Evolutionary conservation across 2,888 invertebrate species (phyloP).

Genomic region (Cephus sareptanus): DNA sequence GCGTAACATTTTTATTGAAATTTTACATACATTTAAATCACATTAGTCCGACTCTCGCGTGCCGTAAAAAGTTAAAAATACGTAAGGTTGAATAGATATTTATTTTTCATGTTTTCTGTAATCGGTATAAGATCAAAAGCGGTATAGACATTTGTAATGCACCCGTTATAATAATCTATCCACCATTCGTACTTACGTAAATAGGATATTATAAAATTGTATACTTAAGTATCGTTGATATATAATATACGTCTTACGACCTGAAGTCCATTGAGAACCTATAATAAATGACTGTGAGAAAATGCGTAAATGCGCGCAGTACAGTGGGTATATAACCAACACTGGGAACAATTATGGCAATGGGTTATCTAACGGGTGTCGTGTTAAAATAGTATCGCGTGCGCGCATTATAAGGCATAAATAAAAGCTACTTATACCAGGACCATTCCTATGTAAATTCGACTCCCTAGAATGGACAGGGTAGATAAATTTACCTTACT

Average conservation of each 20-base stretch:
- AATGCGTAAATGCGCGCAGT: background rate
- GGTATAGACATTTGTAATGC: background rate
- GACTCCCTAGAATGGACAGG: slow-evolving; percentile 22
- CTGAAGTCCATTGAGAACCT: slow-evolving; percentile 6
- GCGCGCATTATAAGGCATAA: slow-evolving; percentile 47
- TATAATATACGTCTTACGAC: background rate
- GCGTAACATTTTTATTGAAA: background rate
- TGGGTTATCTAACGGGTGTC: slow-evolving; percentile 28
- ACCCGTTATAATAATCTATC: background rate
- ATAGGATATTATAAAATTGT: background rate
- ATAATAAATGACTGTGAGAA: background rate
- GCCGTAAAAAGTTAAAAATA: background rate
- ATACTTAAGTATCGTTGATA: background rate
- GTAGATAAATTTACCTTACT: slow-evolving; percentile 41
- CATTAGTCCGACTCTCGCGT: background rate
- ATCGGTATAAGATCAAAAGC: background rate
- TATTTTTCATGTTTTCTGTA: background rate
- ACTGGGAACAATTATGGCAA: background rate
- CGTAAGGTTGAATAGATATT: background rate
- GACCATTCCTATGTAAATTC: slow-evolving; percentile 51
- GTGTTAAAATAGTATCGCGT: slow-evolving; percentile 51
- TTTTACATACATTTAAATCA: background rate
- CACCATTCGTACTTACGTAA: background rate
- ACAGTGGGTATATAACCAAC: background rate
- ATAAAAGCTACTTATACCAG: slow-evolving; percentile 53